phyloP scores from a whole-genome alignment of 2,797 vertebrate species.

The Anguilla megastoma region DNA sequence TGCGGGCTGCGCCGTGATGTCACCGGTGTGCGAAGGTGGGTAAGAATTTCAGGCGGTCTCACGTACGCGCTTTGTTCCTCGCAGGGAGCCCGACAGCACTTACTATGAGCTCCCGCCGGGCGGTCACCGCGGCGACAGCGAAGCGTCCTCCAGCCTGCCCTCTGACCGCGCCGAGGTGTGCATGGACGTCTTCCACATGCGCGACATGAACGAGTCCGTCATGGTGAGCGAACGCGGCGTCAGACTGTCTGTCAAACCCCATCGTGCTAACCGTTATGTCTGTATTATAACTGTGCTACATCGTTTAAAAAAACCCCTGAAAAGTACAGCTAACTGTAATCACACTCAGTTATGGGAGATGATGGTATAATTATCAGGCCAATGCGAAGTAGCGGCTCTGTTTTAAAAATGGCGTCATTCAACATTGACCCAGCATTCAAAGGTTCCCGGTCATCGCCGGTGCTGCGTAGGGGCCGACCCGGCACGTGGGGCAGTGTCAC shows the following conservation, averaged over 20 bases:
- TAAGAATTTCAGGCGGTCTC: no score
- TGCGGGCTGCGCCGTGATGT: neutral
- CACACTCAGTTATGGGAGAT: neutral
- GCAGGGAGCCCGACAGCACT: slow-evolving; percentile 95
- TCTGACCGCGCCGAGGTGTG: slow-evolving; percentile 75
- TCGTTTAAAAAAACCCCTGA: no score
- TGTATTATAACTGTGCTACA: no score
- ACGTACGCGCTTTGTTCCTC: slow-evolving; percentile 18
- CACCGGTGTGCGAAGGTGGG: neutral
- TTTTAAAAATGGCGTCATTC: neutral
- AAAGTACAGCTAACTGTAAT: no score
- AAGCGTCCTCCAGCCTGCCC: slow-evolving; percentile 63
- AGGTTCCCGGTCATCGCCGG: neutral
- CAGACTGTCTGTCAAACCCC: neutral
- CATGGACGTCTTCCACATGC: slow-evolving; percentile 92
- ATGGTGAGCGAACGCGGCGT: slow-evolving; percentile 77
- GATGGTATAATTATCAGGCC: neutral
- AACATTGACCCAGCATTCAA: neutral
- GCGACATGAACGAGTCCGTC: slow-evolving; percentile 82
- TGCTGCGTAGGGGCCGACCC: neutral
- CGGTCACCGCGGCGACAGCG: slow-evolving; percentile 63
- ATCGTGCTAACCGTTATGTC: no score
- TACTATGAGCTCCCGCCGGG: slow-evolving; percentile 89
- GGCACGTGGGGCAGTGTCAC: neutral
- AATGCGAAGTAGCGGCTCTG: neutral